These are phyloP conservation scores for Gymnorhina tibicen DNA, from an alignment of 2,113 vertebrate genomes.

Conservation along the genomic window DNA sequence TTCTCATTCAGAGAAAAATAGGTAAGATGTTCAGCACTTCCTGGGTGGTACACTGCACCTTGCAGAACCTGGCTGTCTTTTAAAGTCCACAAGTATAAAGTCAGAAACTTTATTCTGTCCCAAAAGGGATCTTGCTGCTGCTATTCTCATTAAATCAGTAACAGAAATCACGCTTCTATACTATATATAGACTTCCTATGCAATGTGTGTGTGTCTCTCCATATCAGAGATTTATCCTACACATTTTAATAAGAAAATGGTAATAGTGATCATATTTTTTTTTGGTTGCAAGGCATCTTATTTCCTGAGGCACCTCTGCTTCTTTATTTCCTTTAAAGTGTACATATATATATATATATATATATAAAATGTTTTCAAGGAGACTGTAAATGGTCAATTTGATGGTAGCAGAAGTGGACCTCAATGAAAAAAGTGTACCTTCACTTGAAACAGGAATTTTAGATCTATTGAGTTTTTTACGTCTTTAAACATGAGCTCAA, in stretches of 20 bases:
- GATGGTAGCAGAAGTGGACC: background rate
- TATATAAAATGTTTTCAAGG: background rate
- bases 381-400: background rate
- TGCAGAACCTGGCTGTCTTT: background rate
- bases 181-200: background rate
- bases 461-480: background rate
- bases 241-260: background rate
- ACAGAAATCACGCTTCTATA: background rate
- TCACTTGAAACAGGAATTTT: background rate
- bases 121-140: background rate
- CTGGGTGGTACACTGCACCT: background rate
- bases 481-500: background rate
- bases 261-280: background rate
- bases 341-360: accelerated
- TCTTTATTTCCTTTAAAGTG: background rate
- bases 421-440: background rate
- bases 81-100: background rate
- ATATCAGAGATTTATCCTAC: background rate
- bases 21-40: background rate
- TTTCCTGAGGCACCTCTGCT: background rate
- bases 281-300: background rate
- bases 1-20: background rate
- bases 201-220: background rate
- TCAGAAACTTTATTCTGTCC: background rate
- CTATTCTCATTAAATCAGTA: background rate